These are phyloP conservation scores for Argyresthia goedartella DNA, from an alignment of 2,888 invertebrate species.

Conservation along the genomic window DNA sequence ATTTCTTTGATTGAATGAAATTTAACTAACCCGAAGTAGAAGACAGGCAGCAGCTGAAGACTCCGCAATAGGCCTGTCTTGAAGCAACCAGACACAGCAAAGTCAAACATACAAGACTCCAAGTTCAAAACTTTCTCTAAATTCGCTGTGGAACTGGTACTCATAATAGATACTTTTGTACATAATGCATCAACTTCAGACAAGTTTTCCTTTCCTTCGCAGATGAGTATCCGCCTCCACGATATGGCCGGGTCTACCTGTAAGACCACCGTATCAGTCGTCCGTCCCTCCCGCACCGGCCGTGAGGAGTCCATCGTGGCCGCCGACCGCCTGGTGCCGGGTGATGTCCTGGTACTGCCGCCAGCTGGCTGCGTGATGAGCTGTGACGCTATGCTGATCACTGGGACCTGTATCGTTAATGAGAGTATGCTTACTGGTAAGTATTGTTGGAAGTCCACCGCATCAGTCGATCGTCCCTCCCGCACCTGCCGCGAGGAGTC, in stretches of 20 bases:
- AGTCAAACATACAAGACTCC: too few relatives aligned
- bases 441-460: slow-evolving; percentile 25
- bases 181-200: too few relatives aligned
- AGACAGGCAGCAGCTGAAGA: too few relatives aligned
- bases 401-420: slow-evolving; percentile 92
- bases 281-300: slow-evolving; percentile 50
- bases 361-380: slow-evolving; percentile 82
- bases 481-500: slow-evolving; percentile 53
- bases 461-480: slow-evolving; percentile 70
- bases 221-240: slow-evolving; percentile 79
- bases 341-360: slow-evolving; percentile 87
- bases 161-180: too few relatives aligned
- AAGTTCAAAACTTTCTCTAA: too few relatives aligned
- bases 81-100: too few relatives aligned
- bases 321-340: slow-evolving; percentile 82
- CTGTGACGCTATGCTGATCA: slow-evolving; percentile 88
- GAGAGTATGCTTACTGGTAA: slow-evolving; percentile 94
- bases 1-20: too few relatives aligned
- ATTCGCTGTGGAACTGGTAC: too few relatives aligned
- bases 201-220: slow-evolving; percentile 5
- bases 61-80: too few relatives aligned
- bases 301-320: slow-evolving; percentile 63
- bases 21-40: too few relatives aligned
- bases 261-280: slow-evolving; percentile 71
- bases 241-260: slow-evolving; percentile 76